phyloP scores from a whole-genome alignment of 2,113 vertebrate species.

The Oceanites oceanicus region DNA sequence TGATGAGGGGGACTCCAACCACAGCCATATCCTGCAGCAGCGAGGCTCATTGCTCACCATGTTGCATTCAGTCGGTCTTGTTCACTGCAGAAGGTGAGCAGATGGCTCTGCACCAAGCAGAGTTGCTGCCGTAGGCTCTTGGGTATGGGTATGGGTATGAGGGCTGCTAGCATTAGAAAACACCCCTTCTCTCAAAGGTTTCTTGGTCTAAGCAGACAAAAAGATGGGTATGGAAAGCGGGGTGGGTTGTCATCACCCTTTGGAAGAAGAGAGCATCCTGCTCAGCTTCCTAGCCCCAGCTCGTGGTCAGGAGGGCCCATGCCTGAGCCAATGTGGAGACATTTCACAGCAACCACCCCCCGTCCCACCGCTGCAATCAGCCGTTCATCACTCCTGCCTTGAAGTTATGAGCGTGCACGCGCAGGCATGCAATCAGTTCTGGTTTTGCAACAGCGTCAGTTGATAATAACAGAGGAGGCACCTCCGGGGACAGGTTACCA shows the following conservation, averaged over 20 bases:
- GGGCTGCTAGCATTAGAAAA: background rate
- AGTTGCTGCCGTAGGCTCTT: fast-evolving
- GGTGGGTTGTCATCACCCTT: background rate
- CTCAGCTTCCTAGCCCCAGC: background rate
- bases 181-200: background rate
- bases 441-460: background rate
- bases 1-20: fast-evolving
- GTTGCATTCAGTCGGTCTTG: fast-evolving
- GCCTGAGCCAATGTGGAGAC: fast-evolving
- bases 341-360: background rate
- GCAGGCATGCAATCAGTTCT: background rate
- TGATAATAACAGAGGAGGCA: background rate
- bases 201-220: background rate
- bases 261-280: background rate
- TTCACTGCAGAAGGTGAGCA: background rate
- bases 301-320: fast-evolving
- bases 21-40: fast-evolving
- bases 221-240: fast-evolving
- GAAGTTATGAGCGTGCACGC: background rate
- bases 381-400: background rate
- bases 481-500: constrained; percentile 31
- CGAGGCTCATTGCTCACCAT: fast-evolving
- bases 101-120: background rate
- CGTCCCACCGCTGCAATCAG: background rate
- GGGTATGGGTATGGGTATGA: background rate